These are phyloP conservation scores for Phalacrocorax pelagicus DNA, from an alignment of 2,113 vertebrate genomes.

Conservation along the genomic window DNA sequence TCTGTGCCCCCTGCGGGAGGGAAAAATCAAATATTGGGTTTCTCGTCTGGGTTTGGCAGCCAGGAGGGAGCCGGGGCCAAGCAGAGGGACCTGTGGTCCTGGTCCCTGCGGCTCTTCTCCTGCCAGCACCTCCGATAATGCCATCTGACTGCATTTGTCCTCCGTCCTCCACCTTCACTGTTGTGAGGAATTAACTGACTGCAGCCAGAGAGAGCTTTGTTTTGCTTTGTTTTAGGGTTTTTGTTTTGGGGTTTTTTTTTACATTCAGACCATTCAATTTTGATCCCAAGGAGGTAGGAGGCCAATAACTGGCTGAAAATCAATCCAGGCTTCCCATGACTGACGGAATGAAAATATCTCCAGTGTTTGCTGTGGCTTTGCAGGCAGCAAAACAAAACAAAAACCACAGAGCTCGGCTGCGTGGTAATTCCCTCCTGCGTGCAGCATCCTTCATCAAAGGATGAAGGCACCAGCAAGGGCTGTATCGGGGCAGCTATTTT, in stretches of 20 bases:
- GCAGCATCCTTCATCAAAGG: conserved; percentile 1
- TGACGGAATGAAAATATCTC: conserved; percentile 19
- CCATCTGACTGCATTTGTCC: conserved; percentile 8
- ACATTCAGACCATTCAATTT: conserved; percentile 43
- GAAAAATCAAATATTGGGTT: not conserved
- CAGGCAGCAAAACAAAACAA: conserved; percentile 52
- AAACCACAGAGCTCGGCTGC: conserved; percentile 1
- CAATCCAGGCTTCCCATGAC: not conserved
- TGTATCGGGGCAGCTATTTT: not conserved
- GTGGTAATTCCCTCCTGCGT: conserved; percentile 18
- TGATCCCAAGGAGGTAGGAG: conserved; percentile 57
- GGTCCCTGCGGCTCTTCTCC: not conserved
- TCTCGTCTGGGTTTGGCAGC: not conserved
- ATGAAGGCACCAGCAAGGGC: not conserved
- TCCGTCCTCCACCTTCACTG: not conserved
- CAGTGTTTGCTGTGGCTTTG: conserved; percentile 43
- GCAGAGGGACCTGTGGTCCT: not conserved
- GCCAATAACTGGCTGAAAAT: conserved; percentile 60
- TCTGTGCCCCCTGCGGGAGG: fast-evolving
- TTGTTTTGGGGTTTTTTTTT: not conserved
- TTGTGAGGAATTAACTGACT: conserved; percentile 34
- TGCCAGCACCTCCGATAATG: not conserved
- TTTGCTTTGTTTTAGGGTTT: conserved; percentile 41
- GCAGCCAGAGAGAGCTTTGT: conserved; percentile 20
- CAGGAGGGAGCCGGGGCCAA: not conserved